These are phyloP conservation scores for Eupleurogrammus muticus DNA, from an alignment of 2,797 vertebrate genomes.

Conservation along the genomic window DNA sequence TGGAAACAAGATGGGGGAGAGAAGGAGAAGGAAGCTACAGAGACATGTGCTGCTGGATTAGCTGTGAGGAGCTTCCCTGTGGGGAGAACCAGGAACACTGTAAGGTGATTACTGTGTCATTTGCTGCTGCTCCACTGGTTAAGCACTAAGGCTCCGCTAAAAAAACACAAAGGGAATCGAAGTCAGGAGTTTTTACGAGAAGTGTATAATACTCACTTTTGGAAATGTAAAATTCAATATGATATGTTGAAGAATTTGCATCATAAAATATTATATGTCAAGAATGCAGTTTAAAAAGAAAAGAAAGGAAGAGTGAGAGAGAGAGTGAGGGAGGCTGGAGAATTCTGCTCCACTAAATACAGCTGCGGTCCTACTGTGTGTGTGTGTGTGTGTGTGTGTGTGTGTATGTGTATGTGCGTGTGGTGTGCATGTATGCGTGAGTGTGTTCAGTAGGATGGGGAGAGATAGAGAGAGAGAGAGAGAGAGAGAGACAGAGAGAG, in stretches of 20 bases:
- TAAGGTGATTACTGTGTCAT: conserved; percentile 88
- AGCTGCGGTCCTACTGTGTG: conserved; percentile 64
- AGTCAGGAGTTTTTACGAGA: conserved; percentile 27
- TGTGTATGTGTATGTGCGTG: neutral
- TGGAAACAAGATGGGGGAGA: conserved; percentile 26
- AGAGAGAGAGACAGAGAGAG: no score
- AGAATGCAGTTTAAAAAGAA: neutral
- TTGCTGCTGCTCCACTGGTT: conserved; percentile 84
- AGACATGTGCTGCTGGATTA: conserved; percentile 78
- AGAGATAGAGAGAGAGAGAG: no score
- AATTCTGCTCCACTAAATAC: conserved; percentile 67
- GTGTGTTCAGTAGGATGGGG: conserved; percentile 6
- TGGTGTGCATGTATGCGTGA: no score
- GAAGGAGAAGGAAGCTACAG: conserved; percentile 28
- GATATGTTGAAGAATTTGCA: neutral
- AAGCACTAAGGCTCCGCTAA: conserved; percentile 79
- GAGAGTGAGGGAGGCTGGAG: neutral
- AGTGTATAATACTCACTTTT: neutral
- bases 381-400: conserved; percentile 8
- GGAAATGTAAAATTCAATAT: conserved; percentile 1
- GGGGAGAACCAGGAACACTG: conserved; percentile 83
- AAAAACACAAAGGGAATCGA: conserved; percentile 65
- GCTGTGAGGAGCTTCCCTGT: conserved; percentile 75
- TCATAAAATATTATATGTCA: neutral
- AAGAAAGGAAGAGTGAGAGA: neutral